Base-by-base conservation (phyloP, 2,888 invertebrate genomes). In the Scaptomyza cyrtandrae region DNA sequence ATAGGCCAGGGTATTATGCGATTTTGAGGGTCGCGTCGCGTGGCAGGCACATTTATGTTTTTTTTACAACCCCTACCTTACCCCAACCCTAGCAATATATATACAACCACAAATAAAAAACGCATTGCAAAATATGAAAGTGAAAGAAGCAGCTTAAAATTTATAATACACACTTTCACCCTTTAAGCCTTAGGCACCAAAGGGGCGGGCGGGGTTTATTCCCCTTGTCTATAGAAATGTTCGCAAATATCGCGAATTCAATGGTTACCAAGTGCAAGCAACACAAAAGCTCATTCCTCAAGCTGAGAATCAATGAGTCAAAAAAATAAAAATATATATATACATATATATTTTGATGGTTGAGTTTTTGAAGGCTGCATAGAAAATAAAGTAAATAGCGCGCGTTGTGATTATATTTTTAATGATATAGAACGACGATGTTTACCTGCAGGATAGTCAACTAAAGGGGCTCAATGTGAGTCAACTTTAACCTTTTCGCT, bases 131-230 rank as follows among this genome's bases (percentile, higher is more conserved):
- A 53, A 58, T 49, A 64, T 66, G 81, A 79, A 80, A 78, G 80
- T 80, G 82, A 88, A 88, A 87, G 77, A 88, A 87, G 77, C 75
- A 69, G 87, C 77, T 87, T 88, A 87, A 80, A 85, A 88, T 70
- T 76, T 88, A 83, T 88, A 88, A 88, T 87, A 87, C 85, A 72
- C 75, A 85, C 86, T 86, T 86, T 85, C 87, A 75, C 87, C 82
- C 82, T 75, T 81, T 81, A 79, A 79, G 81, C 83, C 71, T 57
- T 14, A 44, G 59, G 41, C 41, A 33, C 1, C 14, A 43, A 35
- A 4, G 35, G 35, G 55, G 37, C 45, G 24, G 59, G 43, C 54
- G 41, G 45, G 19, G 31, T 31, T 9, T 37, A 46, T 53, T 13
- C 27, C 60, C 45, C 49, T 37, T 56, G 63, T 50, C 64, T 41